Conservation (phyloP, 2,888 invertebrate species). For the Calameuta idolon region DNA sequence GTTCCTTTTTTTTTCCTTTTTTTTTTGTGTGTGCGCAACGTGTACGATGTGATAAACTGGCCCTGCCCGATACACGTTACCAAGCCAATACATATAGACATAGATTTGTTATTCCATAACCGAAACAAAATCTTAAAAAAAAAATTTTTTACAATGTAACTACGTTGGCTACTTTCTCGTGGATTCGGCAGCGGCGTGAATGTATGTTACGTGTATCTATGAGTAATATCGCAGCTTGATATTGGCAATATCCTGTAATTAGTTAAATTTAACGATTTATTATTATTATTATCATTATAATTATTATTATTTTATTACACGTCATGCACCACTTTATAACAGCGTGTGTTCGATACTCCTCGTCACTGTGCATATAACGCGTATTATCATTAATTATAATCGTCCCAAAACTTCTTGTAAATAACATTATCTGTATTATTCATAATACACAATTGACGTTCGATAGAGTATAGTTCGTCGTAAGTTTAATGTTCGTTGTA, state of each 20-base stretch:
- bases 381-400: too few relatives aligned
- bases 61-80: not conserved
- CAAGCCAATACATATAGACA: too few relatives aligned
- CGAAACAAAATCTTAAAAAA: too few relatives aligned
- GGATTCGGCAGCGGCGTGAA: not conserved
- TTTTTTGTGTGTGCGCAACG: slow-evolving; percentile 20
- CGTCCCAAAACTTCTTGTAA: slow-evolving; percentile 36
- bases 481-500: too few relatives aligned
- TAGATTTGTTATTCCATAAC: too few relatives aligned
- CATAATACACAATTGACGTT: slow-evolving; percentile 23
- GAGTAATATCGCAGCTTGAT: slow-evolving; percentile 18
- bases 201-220: slow-evolving; percentile 2
- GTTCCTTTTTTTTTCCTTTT: slow-evolving; percentile 16
- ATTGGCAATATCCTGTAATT: slow-evolving; percentile 41
- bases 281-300: slow-evolving; percentile 36
- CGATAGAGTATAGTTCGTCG: too few relatives aligned
- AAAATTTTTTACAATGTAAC: too few relatives aligned
- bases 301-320: slow-evolving; percentile 27
- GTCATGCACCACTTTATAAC: too few relatives aligned
- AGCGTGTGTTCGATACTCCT: too few relatives aligned
- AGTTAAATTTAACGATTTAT: slow-evolving; percentile 35
- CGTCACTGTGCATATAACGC: too few relatives aligned
- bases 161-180: not conserved
- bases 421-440: slow-evolving; percentile 36
- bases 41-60: not conserved